Percentiles rank a stretch among this genome's conserved stretches.
Evolutionary conservation across 2,797 vertebrate genomes (phyloP).

Genomic region (Crocodylus rhombifer): DNA sequence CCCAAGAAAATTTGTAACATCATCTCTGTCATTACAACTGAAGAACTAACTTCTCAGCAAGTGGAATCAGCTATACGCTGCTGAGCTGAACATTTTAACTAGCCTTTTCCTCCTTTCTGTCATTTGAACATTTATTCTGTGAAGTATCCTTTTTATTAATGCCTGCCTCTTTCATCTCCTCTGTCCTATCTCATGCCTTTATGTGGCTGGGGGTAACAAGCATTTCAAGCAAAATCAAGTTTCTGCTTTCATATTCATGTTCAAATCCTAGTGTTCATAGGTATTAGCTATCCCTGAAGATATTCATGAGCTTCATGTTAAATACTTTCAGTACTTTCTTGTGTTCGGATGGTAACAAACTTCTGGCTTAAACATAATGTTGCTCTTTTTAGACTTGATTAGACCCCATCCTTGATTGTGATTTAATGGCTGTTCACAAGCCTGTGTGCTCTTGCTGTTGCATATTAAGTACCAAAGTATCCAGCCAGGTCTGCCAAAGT

Average conservation of each 20-base stretch:
- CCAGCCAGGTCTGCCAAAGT: slow-evolving; percentile 67
- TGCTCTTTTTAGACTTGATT: slow-evolving; percentile 54
- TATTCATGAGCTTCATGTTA: slow-evolving; percentile 22
- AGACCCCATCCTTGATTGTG: slow-evolving; percentile 44
- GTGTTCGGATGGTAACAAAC: slow-evolving; percentile 51
- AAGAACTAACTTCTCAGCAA: neutral
- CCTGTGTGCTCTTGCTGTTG: slow-evolving; percentile 59
- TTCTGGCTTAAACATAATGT: slow-evolving; percentile 12
- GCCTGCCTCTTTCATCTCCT: slow-evolving; percentile 4
- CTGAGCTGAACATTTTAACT: neutral
- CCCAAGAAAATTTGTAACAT: neutral
- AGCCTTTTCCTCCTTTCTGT: neutral
- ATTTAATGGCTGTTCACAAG: slow-evolving; percentile 60
- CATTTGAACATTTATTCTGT: neutral
- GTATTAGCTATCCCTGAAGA: slow-evolving; percentile 59
- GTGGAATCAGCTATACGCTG: neutral
- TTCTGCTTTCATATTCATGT: slow-evolving; percentile 65
- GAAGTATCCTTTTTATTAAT: slow-evolving; percentile 28
- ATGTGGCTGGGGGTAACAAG: slow-evolving; percentile 23
- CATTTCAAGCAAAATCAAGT: slow-evolving; percentile 20
- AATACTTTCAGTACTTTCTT: slow-evolving; percentile 56
- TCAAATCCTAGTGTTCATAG: slow-evolving; percentile 29
- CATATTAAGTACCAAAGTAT: slow-evolving; percentile 64
- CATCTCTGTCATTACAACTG: neutral
- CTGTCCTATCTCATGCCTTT: neutral